A percentile compares a stretch with the other conserved stretches of the same genome.
Conservation (phyloP, 2,888 invertebrate species). For the Tenthredo amoena region DNA sequence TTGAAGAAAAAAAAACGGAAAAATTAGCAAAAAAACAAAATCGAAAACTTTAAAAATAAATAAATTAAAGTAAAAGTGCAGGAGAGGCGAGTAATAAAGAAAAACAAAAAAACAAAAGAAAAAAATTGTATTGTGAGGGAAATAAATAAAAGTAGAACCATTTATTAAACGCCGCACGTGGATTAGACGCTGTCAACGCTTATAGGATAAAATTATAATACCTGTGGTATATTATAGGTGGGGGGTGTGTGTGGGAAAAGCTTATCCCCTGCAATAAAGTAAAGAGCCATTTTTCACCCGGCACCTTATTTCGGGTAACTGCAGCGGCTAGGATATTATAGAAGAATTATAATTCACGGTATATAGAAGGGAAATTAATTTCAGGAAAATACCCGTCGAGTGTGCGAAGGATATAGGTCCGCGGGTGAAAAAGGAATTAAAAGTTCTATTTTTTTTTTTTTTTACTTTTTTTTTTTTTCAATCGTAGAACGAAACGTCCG, state of each 20-base stretch:
- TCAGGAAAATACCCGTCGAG: too few species aligned
- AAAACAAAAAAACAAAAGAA: neutral
- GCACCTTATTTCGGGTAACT: neutral
- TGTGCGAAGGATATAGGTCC: too few species aligned
- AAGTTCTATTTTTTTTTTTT: too few species aligned
- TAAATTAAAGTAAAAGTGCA: neutral
- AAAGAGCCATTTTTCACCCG: neutral
- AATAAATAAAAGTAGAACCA: neutral
- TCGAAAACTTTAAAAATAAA: neutral
- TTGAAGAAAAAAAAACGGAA: neutral
- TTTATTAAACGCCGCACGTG: conserved; percentile 31
- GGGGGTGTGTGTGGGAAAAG: neutral
- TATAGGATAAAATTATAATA: neutral
- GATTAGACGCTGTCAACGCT: conserved; percentile 29
- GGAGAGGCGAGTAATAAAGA: neutral
- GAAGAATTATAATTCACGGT: too few species aligned
- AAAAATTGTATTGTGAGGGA: neutral
- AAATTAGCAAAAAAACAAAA: neutral
- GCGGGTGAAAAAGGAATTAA: too few species aligned
- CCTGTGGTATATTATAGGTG: neutral
- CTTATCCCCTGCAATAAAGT: neutral
- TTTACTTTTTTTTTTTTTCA: too few species aligned
- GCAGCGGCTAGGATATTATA: neutral
- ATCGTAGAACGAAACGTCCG: too few species aligned
- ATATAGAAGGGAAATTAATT: neutral